These are phyloP conservation scores for Cerceris rybyensis DNA, from an alignment of 2,888 invertebrate genomes.

Conservation along the genomic window DNA sequence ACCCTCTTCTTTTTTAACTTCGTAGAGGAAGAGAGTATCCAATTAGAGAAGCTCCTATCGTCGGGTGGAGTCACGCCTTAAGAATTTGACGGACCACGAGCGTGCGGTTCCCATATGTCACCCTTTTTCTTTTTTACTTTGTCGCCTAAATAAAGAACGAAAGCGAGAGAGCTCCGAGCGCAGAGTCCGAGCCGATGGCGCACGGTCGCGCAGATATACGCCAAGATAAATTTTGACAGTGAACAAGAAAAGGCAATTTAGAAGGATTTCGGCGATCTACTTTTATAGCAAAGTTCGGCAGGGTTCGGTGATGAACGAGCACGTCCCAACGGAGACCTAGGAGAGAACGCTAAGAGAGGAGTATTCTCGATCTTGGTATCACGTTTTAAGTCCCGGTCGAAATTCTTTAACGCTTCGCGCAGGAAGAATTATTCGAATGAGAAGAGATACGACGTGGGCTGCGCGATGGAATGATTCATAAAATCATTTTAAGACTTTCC, in stretches of 20 bases:
- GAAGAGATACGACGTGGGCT: background rate
- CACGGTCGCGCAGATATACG: constrained; percentile 44
- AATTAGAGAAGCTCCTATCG: constrained; percentile 42
- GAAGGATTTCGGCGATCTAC: constrained; percentile 52
- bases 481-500: too few relatives aligned
- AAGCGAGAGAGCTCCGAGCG: constrained; percentile 7
- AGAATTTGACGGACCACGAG: constrained; percentile 54
- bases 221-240: constrained; percentile 63
- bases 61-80: constrained; percentile 37
- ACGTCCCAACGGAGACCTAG: constrained; percentile 38
- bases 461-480: too few relatives aligned
- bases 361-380: background rate
- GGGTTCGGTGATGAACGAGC: constrained; percentile 44
- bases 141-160: constrained; percentile 52
- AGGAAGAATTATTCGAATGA: background rate
- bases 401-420: background rate
- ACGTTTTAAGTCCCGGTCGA: background rate
- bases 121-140: constrained; percentile 16
- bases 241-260: constrained; percentile 67
- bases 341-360: background rate
- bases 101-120: constrained; percentile 42
- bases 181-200: constrained; percentile 6
- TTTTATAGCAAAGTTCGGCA: constrained; percentile 54
- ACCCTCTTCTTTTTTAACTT: background rate
- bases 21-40: background rate